Conservation (phyloP, 2,888 invertebrate genomes). For the Drosophila stalkeri region DNA sequence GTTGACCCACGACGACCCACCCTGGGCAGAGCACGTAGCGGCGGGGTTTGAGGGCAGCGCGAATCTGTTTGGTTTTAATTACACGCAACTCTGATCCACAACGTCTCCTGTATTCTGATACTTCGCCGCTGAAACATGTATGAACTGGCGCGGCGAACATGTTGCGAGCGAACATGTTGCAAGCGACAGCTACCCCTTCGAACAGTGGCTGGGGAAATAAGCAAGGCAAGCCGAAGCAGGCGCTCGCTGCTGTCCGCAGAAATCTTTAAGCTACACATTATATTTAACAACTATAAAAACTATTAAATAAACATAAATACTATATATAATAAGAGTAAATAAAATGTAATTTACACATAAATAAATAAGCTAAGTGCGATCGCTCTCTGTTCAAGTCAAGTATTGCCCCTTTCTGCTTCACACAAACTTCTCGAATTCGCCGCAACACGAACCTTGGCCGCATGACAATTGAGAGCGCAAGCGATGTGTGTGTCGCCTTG, state of each 20-base stretch:
- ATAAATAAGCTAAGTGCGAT: conserved; percentile 2
- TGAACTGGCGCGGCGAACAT: not conserved
- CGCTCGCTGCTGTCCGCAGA: not conserved
- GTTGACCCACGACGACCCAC: conserved; percentile 29
- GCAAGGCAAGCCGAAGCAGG: not conserved
- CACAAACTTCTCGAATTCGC: conserved; percentile 29
- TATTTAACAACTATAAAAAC: too few species aligned
- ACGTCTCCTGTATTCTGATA: conserved; percentile 47
- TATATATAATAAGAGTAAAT: not conserved
- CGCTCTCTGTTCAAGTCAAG: not conserved
- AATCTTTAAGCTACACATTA: too few species aligned
- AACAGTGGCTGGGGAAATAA: conserved; percentile 1
- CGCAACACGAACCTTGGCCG: conserved; percentile 10
- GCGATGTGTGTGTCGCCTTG: conserved; percentile 9
- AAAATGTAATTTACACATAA: not conserved
- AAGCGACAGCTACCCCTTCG: conserved; percentile 36
- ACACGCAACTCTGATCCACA: conserved; percentile 70
- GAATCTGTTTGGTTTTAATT: conserved; percentile 76
- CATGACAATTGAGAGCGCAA: conserved; percentile 30
- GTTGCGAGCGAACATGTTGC: conserved; percentile 37
- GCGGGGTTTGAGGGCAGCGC: conserved; percentile 22
- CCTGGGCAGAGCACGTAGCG: conserved; percentile 7
- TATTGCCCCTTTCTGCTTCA: not conserved
- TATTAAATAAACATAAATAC: not conserved
- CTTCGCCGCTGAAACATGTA: not conserved